A percentile compares a stretch with the other conserved stretches of the same genome.
These are phyloP conservation scores for Onthophagus taurus DNA, from an alignment of 1,140 invertebrate species.

Conservation along the genomic window DNA sequence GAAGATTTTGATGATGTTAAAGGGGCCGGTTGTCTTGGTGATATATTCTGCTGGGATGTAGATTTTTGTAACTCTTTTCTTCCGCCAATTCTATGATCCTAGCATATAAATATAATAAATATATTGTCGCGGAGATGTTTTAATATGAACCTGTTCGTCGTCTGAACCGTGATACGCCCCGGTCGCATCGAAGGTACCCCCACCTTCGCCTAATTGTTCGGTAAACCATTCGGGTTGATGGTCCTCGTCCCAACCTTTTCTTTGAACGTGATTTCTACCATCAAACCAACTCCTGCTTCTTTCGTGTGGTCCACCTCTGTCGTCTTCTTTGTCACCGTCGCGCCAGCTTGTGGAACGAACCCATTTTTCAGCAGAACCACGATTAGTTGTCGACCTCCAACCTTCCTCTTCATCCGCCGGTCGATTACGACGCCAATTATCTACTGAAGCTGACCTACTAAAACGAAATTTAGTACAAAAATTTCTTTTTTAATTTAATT, in stretches of 20 bases:
- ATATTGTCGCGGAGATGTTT: neutral
- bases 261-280: slow-evolving; percentile 30
- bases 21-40: slow-evolving; percentile 21
- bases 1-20: slow-evolving; percentile 33
- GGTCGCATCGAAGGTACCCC: slow-evolving; percentile 76
- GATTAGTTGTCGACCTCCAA: slow-evolving; percentile 38
- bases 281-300: slow-evolving; percentile 29
- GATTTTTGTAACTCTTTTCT: slow-evolving; percentile 33
- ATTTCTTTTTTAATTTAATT: too few species aligned
- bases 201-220: slow-evolving; percentile 63
- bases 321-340: slow-evolving; percentile 41
- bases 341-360: slow-evolving; percentile 56
- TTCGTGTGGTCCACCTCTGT: slow-evolving; percentile 27
- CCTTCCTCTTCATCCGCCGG: slow-evolving; percentile 49
- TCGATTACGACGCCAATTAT: slow-evolving; percentile 52
- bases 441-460: slow-evolving; percentile 47
- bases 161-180: slow-evolving; percentile 72
- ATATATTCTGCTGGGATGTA: slow-evolving; percentile 35
- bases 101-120: too few species aligned
- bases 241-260: slow-evolving; percentile 46
- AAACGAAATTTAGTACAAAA: too few species aligned
- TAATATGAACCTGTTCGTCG: slow-evolving; percentile 38
- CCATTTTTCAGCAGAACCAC: slow-evolving; percentile 42
- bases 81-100: too few species aligned
- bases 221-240: slow-evolving; percentile 68